Percentiles rank a stretch among this genome's conserved stretches.
Conservation (phyloP, 1,140 invertebrate genomes). For the Drosophila arawakana region DNA sequence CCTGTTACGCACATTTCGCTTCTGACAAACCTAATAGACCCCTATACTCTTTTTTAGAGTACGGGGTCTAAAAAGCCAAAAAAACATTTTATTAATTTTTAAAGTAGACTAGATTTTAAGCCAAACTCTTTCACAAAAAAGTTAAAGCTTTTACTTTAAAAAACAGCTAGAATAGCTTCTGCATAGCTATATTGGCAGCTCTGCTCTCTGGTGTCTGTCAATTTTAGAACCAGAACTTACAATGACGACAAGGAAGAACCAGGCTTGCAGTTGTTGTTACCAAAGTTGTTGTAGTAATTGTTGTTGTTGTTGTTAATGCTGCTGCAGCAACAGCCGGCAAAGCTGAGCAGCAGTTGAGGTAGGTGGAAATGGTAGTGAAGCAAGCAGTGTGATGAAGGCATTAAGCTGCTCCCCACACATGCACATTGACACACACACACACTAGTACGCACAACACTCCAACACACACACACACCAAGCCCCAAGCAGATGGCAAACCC, state of each 20-base stretch:
- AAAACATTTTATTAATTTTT: too few relatives aligned
- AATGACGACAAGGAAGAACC: constrained; percentile 71
- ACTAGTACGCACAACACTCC: constrained; percentile 18
- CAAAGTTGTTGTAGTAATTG: constrained; percentile 10
- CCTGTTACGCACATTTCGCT: too few relatives aligned
- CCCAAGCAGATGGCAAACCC: constrained; percentile 50
- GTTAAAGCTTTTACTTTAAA: too few relatives aligned
- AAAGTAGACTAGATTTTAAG: too few relatives aligned
- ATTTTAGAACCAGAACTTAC: constrained; percentile 66
- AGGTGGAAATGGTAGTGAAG: constrained; percentile 11
- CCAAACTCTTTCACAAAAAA: too few relatives aligned
- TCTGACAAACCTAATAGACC: too few relatives aligned
- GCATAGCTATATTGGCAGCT: too few relatives aligned
- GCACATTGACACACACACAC: constrained; percentile 33
- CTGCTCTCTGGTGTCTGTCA: constrained; percentile 11
- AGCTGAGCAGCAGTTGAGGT: constrained; percentile 14
- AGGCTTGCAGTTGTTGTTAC: constrained; percentile 22
- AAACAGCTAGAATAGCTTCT: too few relatives aligned
- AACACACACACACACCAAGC: constrained; percentile 20
- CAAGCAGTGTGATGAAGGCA: constrained; percentile 64
- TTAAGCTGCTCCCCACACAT: constrained; percentile 66
- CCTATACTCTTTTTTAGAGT: too few relatives aligned
- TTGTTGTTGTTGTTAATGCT: constrained; percentile 43
- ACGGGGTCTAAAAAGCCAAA: too few relatives aligned
- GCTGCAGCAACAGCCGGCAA: constrained; percentile 71